A percentile compares a stretch with the other conserved stretches of the same genome.
phyloP scores from a whole-genome alignment of 2,888 invertebrate species.

The Cephus pulcher region DNA sequence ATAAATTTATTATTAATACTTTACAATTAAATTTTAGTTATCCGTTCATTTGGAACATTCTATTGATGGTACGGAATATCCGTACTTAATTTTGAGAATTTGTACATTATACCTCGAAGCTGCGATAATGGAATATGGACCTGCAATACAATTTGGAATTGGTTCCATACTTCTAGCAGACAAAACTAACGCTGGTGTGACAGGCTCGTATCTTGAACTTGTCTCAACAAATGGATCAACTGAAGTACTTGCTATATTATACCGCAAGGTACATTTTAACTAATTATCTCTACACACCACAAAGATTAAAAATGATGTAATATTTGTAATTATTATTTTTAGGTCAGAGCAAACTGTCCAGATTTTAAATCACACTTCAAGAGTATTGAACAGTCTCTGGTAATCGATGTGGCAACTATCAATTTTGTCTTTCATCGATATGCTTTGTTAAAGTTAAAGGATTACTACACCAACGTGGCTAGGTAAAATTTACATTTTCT shows the following conservation, averaged over 20 bases:
- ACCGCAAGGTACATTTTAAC: slow-evolving; percentile 74
- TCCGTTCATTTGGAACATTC: slow-evolving; percentile 49
- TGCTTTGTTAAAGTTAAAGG: slow-evolving; percentile 77
- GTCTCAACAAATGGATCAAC: slow-evolving; percentile 73
- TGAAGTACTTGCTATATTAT: slow-evolving; percentile 79
- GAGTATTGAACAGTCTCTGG: slow-evolving; percentile 82
- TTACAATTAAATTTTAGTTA: slow-evolving; percentile 35
- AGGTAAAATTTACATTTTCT: slow-evolving; percentile 68
- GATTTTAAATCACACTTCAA: slow-evolving; percentile 86
- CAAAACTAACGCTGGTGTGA: slow-evolving; percentile 78
- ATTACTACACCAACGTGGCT: slow-evolving; percentile 67
- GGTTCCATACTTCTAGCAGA: slow-evolving; percentile 77
- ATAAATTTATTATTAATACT: not conserved
- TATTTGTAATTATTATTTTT: slow-evolving; percentile 31
- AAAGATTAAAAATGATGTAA: not conserved
- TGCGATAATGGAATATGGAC: slow-evolving; percentile 83
- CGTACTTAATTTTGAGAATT: slow-evolving; percentile 80
- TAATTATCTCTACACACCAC: not conserved
- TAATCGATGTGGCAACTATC: slow-evolving; percentile 75
- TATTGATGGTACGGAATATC: slow-evolving; percentile 74
- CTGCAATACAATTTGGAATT: slow-evolving; percentile 79
- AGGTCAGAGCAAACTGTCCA: slow-evolving; percentile 85
- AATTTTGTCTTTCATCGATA: slow-evolving; percentile 79
- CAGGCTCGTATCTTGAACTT: slow-evolving; percentile 83
- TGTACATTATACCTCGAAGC: slow-evolving; percentile 79